Base-by-base conservation (phyloP, 2,797 vertebrate species). In the Taeniopygia guttata region DNA sequence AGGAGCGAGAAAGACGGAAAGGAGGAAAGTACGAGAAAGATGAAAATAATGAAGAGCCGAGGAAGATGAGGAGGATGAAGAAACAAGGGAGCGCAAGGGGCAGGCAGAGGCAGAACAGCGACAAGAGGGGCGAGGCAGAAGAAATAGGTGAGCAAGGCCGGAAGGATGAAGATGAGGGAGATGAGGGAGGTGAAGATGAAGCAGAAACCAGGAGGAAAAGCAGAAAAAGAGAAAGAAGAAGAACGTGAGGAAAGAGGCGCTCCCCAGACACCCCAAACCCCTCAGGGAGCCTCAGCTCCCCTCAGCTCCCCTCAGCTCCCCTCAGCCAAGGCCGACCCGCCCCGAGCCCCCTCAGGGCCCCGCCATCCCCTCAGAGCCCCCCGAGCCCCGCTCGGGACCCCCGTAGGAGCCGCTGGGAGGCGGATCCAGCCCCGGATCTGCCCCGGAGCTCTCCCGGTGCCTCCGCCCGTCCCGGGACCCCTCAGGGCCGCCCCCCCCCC, bases 141-240 rank as follows among this genome's bases (percentile, higher is more conserved):
- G 19, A 77, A 20, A 42, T n/a, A 23, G 48, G 36, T 13, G 66
- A 69, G 48, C 48, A 40, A 54, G 38, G n/a, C 27, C 49, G 25
- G 54, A 43, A 42, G 5, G 9, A 40, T 27, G 34, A 58, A n/a
- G 2, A n/a, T 15, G 56, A 76, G 18, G 8, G 4, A n/a, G 3
- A n/a, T 15, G 56, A 76, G 18, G n/a, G n/a, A 8, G 4, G 8
- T 12, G 30, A 68, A 29, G 4, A 10, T 27, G 23, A 34, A 72
- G 10, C 1, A 42, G 4, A 69, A 1, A 12, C 3, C 3, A 6
- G 16, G 2, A 60, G 4, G 3, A 48, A 32, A 8, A 60, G 7
- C 3, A 34, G 3, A 2, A 7, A 15, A 18, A 9, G 3, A 58
- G n/a, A 6, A 40, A 52, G 3, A 66, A 26, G 0, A 32, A 46